phyloP scores from a whole-genome alignment of 2,113 vertebrate genomes.

The Chrysochloris asiatica region DNA sequence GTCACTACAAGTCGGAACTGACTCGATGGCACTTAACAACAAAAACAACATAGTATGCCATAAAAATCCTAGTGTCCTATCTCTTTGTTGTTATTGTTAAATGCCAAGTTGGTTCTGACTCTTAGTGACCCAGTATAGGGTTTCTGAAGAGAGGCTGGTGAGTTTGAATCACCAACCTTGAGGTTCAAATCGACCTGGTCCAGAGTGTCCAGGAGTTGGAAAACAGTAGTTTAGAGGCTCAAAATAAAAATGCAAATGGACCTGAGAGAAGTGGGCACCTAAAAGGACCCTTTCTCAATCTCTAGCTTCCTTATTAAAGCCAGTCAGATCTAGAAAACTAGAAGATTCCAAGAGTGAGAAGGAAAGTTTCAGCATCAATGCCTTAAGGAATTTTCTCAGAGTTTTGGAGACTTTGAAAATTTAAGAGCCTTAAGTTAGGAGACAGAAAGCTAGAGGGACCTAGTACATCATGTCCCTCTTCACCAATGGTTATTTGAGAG shows the following conservation, averaged over 20 bases:
- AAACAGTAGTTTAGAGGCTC: neutral
- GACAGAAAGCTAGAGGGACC: neutral
- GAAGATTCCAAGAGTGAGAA: neutral
- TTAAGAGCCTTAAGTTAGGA: neutral
- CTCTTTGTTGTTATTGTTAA: no score
- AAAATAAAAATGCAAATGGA: constrained; percentile 4
- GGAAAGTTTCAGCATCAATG: neutral
- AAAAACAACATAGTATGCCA: no score
- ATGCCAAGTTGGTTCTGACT: no score
- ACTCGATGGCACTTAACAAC: no score
- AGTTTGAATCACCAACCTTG: no score
- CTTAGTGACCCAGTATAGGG: no score
- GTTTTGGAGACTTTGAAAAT: neutral
- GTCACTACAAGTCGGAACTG: no score
- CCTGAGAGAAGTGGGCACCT: neutral
- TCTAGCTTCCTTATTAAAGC: neutral
- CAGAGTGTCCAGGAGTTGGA: neutral
- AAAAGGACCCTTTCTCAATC: neutral
- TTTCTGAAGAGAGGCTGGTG: no score
- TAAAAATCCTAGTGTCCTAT: no score
- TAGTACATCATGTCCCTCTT: neutral
- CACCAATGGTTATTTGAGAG: neutral
- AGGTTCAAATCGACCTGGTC: no score
- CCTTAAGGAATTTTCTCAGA: neutral
- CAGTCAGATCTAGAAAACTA: neutral